These are phyloP conservation scores for Mystacornis crossleyi DNA, from an alignment of 2,113 vertebrate genomes.

Conservation along the genomic window DNA sequence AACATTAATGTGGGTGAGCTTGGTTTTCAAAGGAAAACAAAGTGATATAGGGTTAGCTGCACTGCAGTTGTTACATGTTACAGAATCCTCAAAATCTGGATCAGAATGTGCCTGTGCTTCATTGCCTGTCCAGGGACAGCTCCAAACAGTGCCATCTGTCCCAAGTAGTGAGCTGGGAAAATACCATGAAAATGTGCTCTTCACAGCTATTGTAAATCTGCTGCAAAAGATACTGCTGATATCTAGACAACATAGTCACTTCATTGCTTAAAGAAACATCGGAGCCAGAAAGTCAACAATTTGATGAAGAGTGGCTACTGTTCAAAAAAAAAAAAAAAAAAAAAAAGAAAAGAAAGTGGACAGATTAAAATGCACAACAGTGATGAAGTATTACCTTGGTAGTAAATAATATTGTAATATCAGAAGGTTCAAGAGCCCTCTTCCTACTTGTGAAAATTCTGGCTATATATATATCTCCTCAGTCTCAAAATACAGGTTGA, in stretches of 20 bases:
- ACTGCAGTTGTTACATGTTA: background rate
- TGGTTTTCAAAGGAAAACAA: background rate
- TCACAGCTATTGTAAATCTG: fast-evolving
- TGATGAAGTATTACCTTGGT: background rate
- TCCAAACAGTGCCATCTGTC: background rate
- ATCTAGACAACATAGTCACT: background rate
- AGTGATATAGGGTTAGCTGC: fast-evolving
- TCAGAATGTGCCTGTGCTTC: background rate
- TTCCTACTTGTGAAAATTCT: background rate
- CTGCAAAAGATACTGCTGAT: background rate
- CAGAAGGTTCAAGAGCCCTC: background rate
- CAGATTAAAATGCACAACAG: background rate
- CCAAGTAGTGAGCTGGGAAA: background rate
- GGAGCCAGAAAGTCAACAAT: background rate
- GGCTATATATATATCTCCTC: background rate
- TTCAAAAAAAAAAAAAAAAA: background rate
- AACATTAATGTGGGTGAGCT: fast-evolving
- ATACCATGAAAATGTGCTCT: background rate
- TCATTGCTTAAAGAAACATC: background rate
- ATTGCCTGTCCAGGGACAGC: background rate
- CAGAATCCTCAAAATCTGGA: background rate
- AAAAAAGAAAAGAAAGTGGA: background rate
- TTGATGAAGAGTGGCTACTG: background rate
- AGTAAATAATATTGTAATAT: background rate
- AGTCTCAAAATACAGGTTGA: background rate